phyloP scores from a whole-genome alignment of 2,797 vertebrate genomes.

The Poeciliopsis gracilis region DNA sequence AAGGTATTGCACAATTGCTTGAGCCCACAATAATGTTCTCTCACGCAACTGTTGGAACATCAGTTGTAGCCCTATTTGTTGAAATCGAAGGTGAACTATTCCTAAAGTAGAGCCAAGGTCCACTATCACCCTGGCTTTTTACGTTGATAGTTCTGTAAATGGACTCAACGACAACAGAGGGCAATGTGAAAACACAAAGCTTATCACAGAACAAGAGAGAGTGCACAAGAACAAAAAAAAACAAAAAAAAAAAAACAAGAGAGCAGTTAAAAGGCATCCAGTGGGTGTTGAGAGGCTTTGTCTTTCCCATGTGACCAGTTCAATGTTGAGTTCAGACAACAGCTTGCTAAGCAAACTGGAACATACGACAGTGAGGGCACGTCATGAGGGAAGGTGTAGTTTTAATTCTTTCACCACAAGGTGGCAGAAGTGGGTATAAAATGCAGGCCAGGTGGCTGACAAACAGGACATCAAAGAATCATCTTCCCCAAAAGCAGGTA shows the following conservation, averaged over 20 bases:
- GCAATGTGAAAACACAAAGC: conserved; percentile 48
- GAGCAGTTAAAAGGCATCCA: conserved; percentile 45
- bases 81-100: not conserved
- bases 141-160: conserved; percentile 12
- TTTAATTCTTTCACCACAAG: conserved; percentile 37
- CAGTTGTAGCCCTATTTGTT: conserved; percentile 33
- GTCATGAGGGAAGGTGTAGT: conserved; percentile 10
- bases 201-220: conserved; percentile 32
- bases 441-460: conserved; percentile 26
- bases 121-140: conserved; percentile 16
- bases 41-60: conserved; percentile 49
- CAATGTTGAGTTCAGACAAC: conserved; percentile 55
- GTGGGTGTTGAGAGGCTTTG: conserved; percentile 56
- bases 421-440: conserved; percentile 38
- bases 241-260: not conserved
- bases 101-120: not conserved
- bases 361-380: conserved; percentile 49
- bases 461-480: conserved; percentile 22
- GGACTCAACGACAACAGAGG: conserved; percentile 35
- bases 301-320: conserved; percentile 54
- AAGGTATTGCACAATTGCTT: conserved; percentile 40
- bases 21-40: conserved; percentile 38
- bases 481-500: conserved; percentile 28
- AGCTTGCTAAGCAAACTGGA: conserved; percentile 64
- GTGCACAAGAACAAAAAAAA: conserved; percentile 29